phyloP scores from a whole-genome alignment of 2,113 vertebrate genomes.

The Syngnathus floridae region DNA sequence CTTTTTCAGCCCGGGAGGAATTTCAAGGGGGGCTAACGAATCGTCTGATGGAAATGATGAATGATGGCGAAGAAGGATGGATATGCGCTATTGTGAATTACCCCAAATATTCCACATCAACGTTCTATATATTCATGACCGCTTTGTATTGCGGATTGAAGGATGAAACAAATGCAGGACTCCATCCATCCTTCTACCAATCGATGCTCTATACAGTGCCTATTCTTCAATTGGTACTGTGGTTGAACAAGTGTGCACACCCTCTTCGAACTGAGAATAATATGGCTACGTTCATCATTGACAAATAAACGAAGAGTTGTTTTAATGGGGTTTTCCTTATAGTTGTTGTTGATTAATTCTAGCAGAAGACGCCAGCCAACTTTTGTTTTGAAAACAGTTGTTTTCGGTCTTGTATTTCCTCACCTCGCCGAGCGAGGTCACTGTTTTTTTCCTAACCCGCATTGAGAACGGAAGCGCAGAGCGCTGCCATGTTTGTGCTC shows the following conservation, averaged over 20 bases:
- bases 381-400: background rate
- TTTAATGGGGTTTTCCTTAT: too few species aligned
- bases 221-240: background rate
- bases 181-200: background rate
- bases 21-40: slow-evolving; percentile 30
- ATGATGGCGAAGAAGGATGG: slow-evolving; percentile 39
- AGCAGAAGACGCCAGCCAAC: too few species aligned
- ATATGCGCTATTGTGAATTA: slow-evolving; percentile 21
- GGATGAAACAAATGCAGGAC: background rate
- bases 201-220: background rate
- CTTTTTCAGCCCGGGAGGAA: slow-evolving; percentile 66
- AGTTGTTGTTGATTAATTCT: too few species aligned
- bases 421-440: slow-evolving; percentile 8
- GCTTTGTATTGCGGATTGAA: background rate
- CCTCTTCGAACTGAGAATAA: background rate
- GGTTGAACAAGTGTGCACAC: background rate
- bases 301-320: too few species aligned
- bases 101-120: background rate
- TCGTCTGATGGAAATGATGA: background rate
- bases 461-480: slow-evolving; percentile 28
- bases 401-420: background rate
- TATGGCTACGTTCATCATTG: background rate
- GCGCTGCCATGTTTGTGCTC: slow-evolving; percentile 48
- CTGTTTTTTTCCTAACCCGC: slow-evolving; percentile 40
- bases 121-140: background rate